phyloP scores from a whole-genome alignment of 2,113 vertebrate genomes.

The Corvus hawaiiensis region DNA sequence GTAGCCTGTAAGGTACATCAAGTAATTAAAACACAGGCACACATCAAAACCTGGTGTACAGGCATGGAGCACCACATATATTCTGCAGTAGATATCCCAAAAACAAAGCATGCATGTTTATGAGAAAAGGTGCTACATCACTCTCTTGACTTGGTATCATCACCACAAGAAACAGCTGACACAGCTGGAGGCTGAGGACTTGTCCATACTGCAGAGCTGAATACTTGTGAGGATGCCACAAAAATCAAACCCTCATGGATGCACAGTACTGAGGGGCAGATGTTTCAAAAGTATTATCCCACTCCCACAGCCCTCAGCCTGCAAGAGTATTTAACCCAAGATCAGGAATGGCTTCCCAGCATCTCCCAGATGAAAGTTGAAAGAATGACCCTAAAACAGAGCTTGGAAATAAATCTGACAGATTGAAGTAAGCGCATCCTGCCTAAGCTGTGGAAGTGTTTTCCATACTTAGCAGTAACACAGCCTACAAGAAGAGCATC shows the following conservation, averaged over 20 bases:
- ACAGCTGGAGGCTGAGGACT: neutral
- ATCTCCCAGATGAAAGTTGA: neutral
- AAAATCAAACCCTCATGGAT: neutral
- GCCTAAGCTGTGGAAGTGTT: neutral
- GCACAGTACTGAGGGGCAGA: neutral
- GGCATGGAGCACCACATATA: neutral
- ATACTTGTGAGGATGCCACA: neutral
- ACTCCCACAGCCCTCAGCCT: neutral
- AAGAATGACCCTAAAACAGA: neutral
- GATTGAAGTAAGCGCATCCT: neutral
- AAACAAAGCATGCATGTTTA: neutral
- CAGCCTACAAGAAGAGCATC: neutral
- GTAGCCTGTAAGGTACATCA: neutral
- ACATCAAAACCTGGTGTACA: neutral
- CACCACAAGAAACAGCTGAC: neutral
- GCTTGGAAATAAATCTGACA: neutral
- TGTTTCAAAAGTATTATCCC: neutral
- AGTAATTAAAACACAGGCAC: neutral
- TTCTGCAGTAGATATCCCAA: neutral
- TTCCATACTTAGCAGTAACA: neutral
- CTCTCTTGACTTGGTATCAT: neutral
- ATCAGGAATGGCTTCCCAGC: neutral
- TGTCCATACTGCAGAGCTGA: neutral
- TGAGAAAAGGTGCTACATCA: neutral
- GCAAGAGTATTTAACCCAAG: rapidly evolving